Conservation (phyloP, 35 echinoderm and acorn worm genomes). For the Chiridota heheva region DNA sequence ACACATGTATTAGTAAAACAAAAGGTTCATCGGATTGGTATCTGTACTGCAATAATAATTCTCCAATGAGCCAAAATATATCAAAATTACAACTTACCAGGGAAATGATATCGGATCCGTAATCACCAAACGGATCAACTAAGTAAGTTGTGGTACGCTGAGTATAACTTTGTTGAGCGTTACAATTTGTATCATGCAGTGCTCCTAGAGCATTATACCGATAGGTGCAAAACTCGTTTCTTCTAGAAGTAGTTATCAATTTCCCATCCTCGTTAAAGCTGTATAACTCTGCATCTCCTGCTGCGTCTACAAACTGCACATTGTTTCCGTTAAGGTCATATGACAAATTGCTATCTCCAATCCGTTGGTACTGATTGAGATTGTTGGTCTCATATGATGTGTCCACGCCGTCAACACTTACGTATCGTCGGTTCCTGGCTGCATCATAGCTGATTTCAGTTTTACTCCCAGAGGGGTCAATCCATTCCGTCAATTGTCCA, state of each 20-base stretch:
- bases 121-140: slow-evolving; percentile 62
- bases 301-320: slow-evolving; percentile 12
- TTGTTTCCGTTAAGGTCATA: slow-evolving; percentile 51
- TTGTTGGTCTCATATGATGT: slow-evolving; percentile 20
- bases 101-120: slow-evolving; percentile 40
- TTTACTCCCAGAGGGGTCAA: slow-evolving; percentile 35
- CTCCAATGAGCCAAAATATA: too few relatives aligned
- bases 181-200: slow-evolving; percentile 40
- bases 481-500: slow-evolving; percentile 45
- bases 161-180: too few relatives aligned
- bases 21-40: too few relatives aligned
- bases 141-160: slow-evolving; percentile 21
- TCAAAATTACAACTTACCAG: slow-evolving; percentile 48
- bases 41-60: too few relatives aligned
- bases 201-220: slow-evolving; percentile 52
- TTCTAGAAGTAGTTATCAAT: neutral
- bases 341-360: slow-evolving; percentile 16
- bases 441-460: slow-evolving; percentile 25
- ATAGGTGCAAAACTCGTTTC: slow-evolving; percentile 27
- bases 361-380: slow-evolving; percentile 44
- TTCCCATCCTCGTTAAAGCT: slow-evolving; percentile 37
- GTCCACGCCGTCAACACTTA: neutral
- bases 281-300: neutral
- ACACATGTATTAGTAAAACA: too few relatives aligned
- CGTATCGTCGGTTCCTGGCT: slow-evolving; percentile 18